Conservation (phyloP, 2,113 vertebrate genomes). For the Rhodinocichla rosea region DNA sequence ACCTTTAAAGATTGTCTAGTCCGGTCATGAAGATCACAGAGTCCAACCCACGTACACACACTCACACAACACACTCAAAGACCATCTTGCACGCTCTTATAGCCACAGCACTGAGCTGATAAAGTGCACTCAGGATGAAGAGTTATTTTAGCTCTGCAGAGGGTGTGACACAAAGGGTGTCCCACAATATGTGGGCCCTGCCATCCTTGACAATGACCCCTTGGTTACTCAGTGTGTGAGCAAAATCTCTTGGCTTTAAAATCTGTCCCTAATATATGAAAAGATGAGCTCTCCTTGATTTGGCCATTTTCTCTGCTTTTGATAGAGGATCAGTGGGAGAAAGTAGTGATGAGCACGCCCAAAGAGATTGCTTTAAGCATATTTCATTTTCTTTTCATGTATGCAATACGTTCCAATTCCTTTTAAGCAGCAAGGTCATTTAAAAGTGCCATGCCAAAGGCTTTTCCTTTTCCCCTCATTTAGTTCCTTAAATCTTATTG, state of each 20-base stretch:
- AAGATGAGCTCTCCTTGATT: background rate
- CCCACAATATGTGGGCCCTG: background rate
- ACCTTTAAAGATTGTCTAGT: background rate
- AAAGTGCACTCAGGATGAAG: background rate
- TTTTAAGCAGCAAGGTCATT: constrained; percentile 67
- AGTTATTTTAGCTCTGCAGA: background rate
- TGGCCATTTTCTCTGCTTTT: background rate
- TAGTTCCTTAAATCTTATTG: constrained; percentile 75
- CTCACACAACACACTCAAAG: background rate
- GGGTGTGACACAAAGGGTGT: background rate
- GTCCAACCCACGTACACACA: background rate
- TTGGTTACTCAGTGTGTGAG: background rate
- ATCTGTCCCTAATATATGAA: background rate
- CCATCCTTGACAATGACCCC: background rate
- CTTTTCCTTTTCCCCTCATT: constrained; percentile 69
- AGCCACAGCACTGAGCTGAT: background rate
- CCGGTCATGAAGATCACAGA: background rate
- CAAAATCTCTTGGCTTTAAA: constrained; percentile 20
- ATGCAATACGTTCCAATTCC: constrained; percentile 60
- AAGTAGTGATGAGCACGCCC: constrained; percentile 35
- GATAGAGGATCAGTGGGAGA: background rate
- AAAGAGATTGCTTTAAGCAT: constrained; percentile 67
- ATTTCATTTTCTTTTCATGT: constrained; percentile 66
- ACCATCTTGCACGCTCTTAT: background rate
- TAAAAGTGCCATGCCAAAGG: constrained; percentile 66